Evolutionary conservation across 2,888 invertebrate genomes (phyloP).

Genomic region (Abscondita cerata): DNA sequence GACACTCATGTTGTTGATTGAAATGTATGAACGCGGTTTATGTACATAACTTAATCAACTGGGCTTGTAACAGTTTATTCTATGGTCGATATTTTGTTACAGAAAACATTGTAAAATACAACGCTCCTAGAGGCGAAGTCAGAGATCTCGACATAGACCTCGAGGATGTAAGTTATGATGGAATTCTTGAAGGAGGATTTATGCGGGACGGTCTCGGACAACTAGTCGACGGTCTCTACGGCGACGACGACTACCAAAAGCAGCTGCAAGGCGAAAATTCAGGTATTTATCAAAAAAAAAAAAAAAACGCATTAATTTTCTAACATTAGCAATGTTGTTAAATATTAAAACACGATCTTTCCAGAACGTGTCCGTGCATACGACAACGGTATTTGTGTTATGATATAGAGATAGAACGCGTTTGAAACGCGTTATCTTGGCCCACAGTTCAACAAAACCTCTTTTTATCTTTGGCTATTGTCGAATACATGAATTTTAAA

Average conservation of each 20-base stretch:
- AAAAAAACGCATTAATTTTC: slow-evolving; percentile 26
- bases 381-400: slow-evolving; percentile 47
- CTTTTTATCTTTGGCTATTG: slow-evolving; percentile 43
- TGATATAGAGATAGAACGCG: slow-evolving; percentile 45
- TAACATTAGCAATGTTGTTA: slow-evolving; percentile 29
- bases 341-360: slow-evolving; percentile 33
- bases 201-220: slow-evolving; percentile 80
- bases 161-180: slow-evolving; percentile 84
- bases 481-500: slow-evolving; percentile 48
- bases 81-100: slow-evolving; percentile 46
- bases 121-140: slow-evolving; percentile 70
- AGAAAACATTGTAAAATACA: slow-evolving; percentile 74
- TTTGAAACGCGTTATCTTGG: slow-evolving; percentile 44
- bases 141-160: slow-evolving; percentile 71
- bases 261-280: slow-evolving; percentile 65
- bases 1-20: slow-evolving; percentile 33
- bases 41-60: slow-evolving; percentile 12
- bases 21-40: slow-evolving; percentile 30
- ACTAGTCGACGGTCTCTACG: slow-evolving; percentile 76
- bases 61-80: not conserved
- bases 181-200: slow-evolving; percentile 63
- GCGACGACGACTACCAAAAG: slow-evolving; percentile 71
- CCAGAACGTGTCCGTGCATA: slow-evolving; percentile 36
- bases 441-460: slow-evolving; percentile 40
- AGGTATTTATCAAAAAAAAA: slow-evolving; percentile 55